Conservation (phyloP, 37 sponge, comb jelly and placozoan genomes). For the Spongia lamella region DNA sequence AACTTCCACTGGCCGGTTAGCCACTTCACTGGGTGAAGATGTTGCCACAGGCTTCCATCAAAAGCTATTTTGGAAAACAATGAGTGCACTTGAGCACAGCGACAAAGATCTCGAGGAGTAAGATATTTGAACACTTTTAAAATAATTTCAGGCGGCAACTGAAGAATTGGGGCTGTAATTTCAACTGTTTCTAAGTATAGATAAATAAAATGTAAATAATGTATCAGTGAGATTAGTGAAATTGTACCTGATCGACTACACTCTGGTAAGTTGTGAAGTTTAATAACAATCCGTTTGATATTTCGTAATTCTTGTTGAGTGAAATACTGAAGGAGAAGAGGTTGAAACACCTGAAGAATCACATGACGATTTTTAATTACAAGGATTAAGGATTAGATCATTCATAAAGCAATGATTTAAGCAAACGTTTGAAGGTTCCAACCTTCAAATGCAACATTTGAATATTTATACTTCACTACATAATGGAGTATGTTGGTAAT, state of each 20-base stretch:
- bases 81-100: conserved; percentile 30
- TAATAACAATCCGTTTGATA: conserved; percentile 41
- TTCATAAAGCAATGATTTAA: not conserved
- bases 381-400: not conserved
- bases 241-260: too few species aligned
- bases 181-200: too few species aligned
- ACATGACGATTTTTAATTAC: not conserved
- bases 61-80: conserved; percentile 20
- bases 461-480: not conserved
- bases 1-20: conserved; percentile 43
- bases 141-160: conserved; percentile 69
- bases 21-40: conserved; percentile 80
- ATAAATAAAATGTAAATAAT: too few species aligned
- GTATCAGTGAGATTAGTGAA: too few species aligned
- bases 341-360: conserved; percentile 66
- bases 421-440: too few species aligned
- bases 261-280: conserved; percentile 54
- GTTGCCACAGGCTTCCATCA: conserved; percentile 62
- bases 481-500: not conserved
- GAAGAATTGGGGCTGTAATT: not conserved
- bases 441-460: too few species aligned
- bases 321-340: conserved; percentile 73
- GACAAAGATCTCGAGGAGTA: conserved; percentile 61
- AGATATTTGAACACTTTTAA: conserved; percentile 48
- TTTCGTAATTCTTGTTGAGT: conserved; percentile 47